phyloP scores from a whole-genome alignment of 2,113 vertebrate genomes.

The Scomber colias region DNA sequence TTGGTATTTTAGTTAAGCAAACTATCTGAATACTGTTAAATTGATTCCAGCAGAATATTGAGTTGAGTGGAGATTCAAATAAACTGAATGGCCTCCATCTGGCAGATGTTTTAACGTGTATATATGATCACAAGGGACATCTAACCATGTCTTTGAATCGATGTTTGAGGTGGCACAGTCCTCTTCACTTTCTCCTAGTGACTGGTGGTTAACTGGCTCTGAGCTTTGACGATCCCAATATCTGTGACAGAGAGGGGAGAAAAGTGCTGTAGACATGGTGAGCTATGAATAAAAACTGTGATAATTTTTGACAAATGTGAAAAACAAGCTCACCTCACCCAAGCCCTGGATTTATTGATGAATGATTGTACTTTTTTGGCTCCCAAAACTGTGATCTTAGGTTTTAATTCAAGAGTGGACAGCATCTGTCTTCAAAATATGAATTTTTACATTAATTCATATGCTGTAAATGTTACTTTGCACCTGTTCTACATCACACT shows the following conservation, averaged over 20 bases:
- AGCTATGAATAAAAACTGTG: conserved; percentile 35
- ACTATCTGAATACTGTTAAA: no score
- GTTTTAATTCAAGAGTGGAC: conserved; percentile 5
- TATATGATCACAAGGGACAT: conserved; percentile 70
- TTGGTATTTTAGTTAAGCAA: no score
- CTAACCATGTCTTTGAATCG: conserved; percentile 66
- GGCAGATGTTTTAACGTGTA: conserved; percentile 70
- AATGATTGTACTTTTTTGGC: background rate
- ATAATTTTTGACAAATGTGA: conserved; percentile 31
- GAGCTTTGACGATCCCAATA: conserved; percentile 57
- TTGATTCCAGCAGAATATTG: background rate
- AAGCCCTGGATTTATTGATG: conserved; percentile 29
- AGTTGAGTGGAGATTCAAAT: conserved; percentile 28
- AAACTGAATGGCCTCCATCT: conserved; percentile 70
- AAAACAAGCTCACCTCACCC: conserved; percentile 22
- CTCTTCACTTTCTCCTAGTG: conserved; percentile 63
- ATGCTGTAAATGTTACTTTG: background rate
- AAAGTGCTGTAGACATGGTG: conserved; percentile 10
- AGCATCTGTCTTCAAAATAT: background rate
- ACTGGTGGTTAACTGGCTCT: conserved; percentile 75
- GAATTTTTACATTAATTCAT: background rate
- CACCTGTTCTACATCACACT: no score
- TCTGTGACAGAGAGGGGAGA: conserved; percentile 12
- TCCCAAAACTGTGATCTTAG: background rate
- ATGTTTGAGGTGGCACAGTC: conserved; percentile 72